Conservation (phyloP, 2,888 invertebrate species). For the Pyralis farinalis region DNA sequence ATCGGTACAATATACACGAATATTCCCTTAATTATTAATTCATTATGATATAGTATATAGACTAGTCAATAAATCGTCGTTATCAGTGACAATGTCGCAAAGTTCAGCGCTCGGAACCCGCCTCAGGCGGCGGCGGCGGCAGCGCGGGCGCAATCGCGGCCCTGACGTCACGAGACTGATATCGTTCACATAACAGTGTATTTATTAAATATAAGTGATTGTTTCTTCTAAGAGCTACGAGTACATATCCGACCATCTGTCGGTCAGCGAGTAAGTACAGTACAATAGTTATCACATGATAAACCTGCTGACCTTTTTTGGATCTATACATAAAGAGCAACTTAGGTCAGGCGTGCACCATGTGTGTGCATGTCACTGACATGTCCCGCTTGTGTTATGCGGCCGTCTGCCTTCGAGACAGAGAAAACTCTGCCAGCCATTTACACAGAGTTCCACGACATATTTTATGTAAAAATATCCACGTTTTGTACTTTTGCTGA, state of each 20-base stretch:
- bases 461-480: neutral
- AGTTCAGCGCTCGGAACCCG: constrained; percentile 51
- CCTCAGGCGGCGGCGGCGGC: constrained; percentile 22
- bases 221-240: constrained; percentile 44
- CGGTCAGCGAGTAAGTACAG: constrained; percentile 11
- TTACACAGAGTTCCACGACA: neutral
- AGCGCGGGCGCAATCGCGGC: constrained; percentile 38
- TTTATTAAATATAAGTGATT: constrained; percentile 26
- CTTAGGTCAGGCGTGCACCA: constrained; percentile 14
- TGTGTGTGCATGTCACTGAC: constrained; percentile 11
- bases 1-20: too few relatives aligned
- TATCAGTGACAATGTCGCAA: constrained; percentile 65
- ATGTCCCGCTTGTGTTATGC: neutral
- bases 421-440: too few relatives aligned
- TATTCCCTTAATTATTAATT: neutral
- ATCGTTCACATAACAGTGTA: constrained; percentile 36
- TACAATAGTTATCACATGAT: constrained; percentile 15
- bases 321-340: constrained; percentile 15
- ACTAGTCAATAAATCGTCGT: constrained; percentile 49
- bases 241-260: constrained; percentile 21
- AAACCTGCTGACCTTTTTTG: constrained; percentile 20
- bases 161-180: constrained; percentile 66
- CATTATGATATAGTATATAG: constrained; percentile 24
- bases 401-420: neutral
- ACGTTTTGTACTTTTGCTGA: neutral